A percentile compares a stretch with the other conserved stretches of the same genome.
phyloP scores from a whole-genome alignment of 2,797 vertebrate genomes.

The Galaxias olidus region DNA sequence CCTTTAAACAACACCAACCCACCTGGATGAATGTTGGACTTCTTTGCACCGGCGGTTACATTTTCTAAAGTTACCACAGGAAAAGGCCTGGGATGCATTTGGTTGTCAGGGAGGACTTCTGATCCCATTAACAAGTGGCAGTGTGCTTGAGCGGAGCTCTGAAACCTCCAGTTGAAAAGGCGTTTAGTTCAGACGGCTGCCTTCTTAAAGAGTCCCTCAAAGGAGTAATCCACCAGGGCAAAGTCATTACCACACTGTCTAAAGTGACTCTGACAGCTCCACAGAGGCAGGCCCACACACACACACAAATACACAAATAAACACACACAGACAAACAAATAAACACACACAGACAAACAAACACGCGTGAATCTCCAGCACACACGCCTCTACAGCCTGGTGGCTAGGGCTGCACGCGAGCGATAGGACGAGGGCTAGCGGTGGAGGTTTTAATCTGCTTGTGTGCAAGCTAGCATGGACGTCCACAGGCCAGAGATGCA shows the following conservation, averaged over 20 bases:
- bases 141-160: neutral
- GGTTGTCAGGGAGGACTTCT: too few relatives aligned
- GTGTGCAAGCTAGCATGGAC: neutral
- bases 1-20: too few relatives aligned
- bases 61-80: too few relatives aligned
- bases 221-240: constrained; percentile 21
- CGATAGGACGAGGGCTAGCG: constrained; percentile 12
- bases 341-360: too few relatives aligned
- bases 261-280: constrained; percentile 20
- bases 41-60: too few relatives aligned
- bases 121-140: neutral
- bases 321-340: neutral
- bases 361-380: neutral
- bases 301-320: neutral
- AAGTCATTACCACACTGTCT: constrained; percentile 24
- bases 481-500: too few relatives aligned
- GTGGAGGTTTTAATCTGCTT: constrained; percentile 5
- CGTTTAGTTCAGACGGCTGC: constrained; percentile 19
- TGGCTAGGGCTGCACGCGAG: constrained; percentile 3
- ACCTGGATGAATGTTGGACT: too few relatives aligned
- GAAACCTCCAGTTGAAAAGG: neutral
- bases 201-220: constrained; percentile 14
- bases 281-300: constrained; percentile 3
- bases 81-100: too few relatives aligned
- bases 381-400: neutral